phyloP scores from a whole-genome alignment of 30 jellyfish, hydroid and myxozoan species.

The Cassiopea andromeda region DNA sequence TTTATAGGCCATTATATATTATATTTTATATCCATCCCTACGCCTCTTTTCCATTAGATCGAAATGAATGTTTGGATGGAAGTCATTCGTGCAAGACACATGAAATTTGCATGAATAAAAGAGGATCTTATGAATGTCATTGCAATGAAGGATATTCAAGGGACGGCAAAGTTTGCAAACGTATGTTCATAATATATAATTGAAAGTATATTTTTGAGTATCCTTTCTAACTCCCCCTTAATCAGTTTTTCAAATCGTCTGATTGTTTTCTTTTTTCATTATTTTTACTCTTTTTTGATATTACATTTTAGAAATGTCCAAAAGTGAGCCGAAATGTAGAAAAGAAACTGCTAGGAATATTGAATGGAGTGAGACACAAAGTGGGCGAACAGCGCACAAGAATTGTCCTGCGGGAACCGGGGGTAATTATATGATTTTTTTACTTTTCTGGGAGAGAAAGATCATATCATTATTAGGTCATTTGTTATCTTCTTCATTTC shows the following conservation, averaged over 20 bases:
- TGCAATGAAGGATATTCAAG: constrained; percentile 32
- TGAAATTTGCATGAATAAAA: constrained; percentile 39
- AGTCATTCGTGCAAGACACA: constrained; percentile 6
- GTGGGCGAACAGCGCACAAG: constrained; percentile 24
- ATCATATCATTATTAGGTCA: too few relatives aligned
- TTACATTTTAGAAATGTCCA: constrained; percentile 6
- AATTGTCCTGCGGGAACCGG: constrained; percentile 37
- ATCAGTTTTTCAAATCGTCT: background rate
- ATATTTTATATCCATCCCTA: background rate
- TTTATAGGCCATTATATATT: background rate
- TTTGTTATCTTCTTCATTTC: too few relatives aligned
- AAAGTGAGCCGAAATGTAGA: constrained; percentile 17
- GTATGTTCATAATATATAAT: background rate
- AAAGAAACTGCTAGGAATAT: constrained; percentile 13
- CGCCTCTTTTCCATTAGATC: constrained; percentile 19
- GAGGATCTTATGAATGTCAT: constrained; percentile 29
- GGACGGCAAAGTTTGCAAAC: constrained; percentile 19
- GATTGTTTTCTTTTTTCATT: background rate
- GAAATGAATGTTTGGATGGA: constrained; percentile 55
- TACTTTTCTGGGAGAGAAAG: background rate
- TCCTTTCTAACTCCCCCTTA: background rate
- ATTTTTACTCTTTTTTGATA: background rate
- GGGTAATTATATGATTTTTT: constrained; percentile 6
- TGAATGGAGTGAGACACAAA: constrained; percentile 20
- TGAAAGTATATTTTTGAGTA: background rate